Percentiles rank a stretch among this genome's conserved stretches.
These are phyloP conservation scores for Psilanteris sp. DNA, from an alignment of 1,140 invertebrate genomes.

Conservation along the genomic window DNA sequence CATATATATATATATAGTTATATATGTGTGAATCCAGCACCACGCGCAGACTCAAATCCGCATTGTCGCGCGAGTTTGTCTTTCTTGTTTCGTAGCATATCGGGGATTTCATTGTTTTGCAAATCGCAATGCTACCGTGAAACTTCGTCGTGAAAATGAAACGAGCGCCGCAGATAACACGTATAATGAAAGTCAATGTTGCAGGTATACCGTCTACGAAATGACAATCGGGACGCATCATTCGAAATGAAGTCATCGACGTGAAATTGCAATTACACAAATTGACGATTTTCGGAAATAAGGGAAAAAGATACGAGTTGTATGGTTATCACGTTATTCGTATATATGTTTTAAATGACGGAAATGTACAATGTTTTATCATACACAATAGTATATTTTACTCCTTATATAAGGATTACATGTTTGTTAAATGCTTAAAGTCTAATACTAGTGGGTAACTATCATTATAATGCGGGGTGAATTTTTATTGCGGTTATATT, in stretches of 20 bases:
- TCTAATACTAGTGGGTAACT: too few relatives aligned
- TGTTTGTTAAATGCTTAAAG: too few relatives aligned
- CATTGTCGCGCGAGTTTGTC: slow-evolving; percentile 52
- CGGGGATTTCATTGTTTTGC: slow-evolving; percentile 61
- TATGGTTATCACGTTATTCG: slow-evolving; percentile 8
- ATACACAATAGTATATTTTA: too few relatives aligned
- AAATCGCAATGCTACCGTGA: slow-evolving; percentile 51
- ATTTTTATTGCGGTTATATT: too few relatives aligned
- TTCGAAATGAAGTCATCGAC: slow-evolving; percentile 48
- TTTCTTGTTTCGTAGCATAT: slow-evolving; percentile 50
- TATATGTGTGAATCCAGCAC: too few relatives aligned
- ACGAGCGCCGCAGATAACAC: slow-evolving; percentile 59
- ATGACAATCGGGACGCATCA: slow-evolving; percentile 54
- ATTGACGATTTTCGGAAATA: slow-evolving; percentile 32
- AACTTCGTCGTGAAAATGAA: slow-evolving; percentile 60
- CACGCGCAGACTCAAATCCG: slow-evolving; percentile 47
- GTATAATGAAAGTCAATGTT: slow-evolving; percentile 63
- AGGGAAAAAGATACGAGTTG: neutral
- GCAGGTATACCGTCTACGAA: slow-evolving; percentile 45
- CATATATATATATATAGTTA: too few relatives aligned
- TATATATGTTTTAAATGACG: too few relatives aligned
- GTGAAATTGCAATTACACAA: slow-evolving; percentile 47
- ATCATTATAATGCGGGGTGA: too few relatives aligned
- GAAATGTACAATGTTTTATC: too few relatives aligned
- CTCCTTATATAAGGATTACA: too few relatives aligned